Evolutionary conservation across 2,113 vertebrate genomes (phyloP).

Genomic region (Platanista minor): DNA sequence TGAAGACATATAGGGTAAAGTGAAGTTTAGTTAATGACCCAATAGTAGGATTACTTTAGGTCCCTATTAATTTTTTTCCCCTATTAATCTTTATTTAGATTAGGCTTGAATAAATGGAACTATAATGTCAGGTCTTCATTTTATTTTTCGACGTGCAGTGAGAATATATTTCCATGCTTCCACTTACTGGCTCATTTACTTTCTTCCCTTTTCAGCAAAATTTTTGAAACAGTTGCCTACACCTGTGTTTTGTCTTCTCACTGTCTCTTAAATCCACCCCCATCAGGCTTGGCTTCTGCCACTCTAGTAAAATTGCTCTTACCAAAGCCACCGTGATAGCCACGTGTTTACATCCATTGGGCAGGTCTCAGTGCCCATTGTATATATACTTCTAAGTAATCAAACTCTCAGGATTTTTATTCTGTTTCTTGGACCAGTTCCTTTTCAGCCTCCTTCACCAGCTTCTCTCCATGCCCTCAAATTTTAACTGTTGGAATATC

Average conservation of each 20-base stretch:
- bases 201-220: background rate
- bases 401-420: background rate
- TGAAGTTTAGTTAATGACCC: background rate
- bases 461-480: background rate
- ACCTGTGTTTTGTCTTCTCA: background rate
- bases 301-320: background rate
- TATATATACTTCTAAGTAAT: background rate
- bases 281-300: background rate
- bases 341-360: rapidly evolving
- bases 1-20: background rate
- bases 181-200: background rate
- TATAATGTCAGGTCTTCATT: background rate
- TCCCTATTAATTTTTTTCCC: background rate
- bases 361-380: background rate
- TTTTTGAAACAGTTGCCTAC: background rate
- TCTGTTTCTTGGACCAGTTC: background rate
- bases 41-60: background rate
- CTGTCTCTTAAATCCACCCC: background rate
- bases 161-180: background rate
- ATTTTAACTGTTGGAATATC: background rate
- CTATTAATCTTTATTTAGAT: background rate
- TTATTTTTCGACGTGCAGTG: background rate
- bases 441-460: background rate
- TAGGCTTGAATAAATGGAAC: background rate
- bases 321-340: no score